Base-by-base conservation (phyloP, 2,888 invertebrate genomes). In the Idaea straminata region DNA sequence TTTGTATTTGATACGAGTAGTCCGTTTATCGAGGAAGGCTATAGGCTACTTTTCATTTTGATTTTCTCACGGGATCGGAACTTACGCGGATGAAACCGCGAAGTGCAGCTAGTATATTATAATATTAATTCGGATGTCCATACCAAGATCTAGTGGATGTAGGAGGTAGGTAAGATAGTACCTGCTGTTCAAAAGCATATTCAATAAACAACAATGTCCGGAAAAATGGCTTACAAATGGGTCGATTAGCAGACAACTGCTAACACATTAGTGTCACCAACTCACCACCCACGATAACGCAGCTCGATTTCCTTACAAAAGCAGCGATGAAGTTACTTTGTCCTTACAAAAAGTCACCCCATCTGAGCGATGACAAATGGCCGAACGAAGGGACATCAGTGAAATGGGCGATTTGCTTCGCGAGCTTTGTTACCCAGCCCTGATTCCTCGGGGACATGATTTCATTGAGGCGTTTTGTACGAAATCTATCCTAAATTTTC, bases 311-410 rank as follows among this genome's bases (percentile, higher is more conserved):
- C 79, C 85, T 85, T 83, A 86, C 86, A 87, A 90, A 89, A 88
- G 83, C 88, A 80, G 76, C 81, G 83, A 85, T 84, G 85, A 82
- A 90, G 87, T 89, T 88, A 89, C 86, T 82, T 66, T 69, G 86
- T 82, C 80, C 83, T 86, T 80, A 82, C 83, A 91, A 91, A 92
- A 92, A 91, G 88, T 90, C 87, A 87, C 87, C 86, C 88, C 85
- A 87, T 88, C 86, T 80, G 84, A 85, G 84, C 79, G 85, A 92
- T 91, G 92, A 92, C 89, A 92, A 92, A 92, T 88, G 91, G 87
- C 78, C 76, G 71, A 76, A 77, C 76, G 76, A 78, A 78, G 81
- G 80, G 81, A 83, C 86, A 84, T 83, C 85, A 82, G 79, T 74
- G 80, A 77, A 86, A 86, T 82, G 83, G 86, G 76, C 85, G 87